A percentile compares a stretch with the other conserved stretches of the same genome.
phyloP scores from a whole-genome alignment of 2,888 invertebrate genomes.

The Ferrisia virgata region DNA sequence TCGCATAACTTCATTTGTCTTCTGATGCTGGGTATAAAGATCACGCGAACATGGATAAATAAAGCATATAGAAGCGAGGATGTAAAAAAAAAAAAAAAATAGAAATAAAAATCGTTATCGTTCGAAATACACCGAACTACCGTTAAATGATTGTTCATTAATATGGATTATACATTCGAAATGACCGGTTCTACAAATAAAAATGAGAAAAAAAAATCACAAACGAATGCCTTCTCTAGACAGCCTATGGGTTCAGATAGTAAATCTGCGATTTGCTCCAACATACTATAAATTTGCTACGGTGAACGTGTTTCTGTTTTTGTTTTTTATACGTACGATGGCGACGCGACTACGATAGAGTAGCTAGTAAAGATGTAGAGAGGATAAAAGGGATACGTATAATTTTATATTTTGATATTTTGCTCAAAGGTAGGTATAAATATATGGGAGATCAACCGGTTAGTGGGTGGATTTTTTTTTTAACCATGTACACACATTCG shows the following conservation, averaged over 20 bases:
- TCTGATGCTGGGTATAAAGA: not conserved
- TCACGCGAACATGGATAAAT: not conserved
- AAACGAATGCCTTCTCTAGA: not conserved
- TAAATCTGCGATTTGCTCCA: not conserved
- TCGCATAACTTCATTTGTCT: conserved; percentile 5
- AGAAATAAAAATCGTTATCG: not conserved
- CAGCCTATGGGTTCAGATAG: not conserved
- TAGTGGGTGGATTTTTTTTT: conserved; percentile 5
- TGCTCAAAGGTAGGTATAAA: not conserved
- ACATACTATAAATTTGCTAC: not conserved
- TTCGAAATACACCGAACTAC: conserved; percentile 5
- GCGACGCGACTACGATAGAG: not conserved
- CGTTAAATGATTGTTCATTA: conserved; percentile 7
- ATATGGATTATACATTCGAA: not conserved
- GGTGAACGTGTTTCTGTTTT: not conserved
- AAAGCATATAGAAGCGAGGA: not conserved
- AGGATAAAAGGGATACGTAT: not conserved
- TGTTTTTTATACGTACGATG: not conserved
- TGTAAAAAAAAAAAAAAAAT: too few relatives aligned
- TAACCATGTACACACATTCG: too few relatives aligned
- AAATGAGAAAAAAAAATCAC: not conserved
- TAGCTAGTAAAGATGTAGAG: not conserved
- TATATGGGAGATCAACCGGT: not conserved
- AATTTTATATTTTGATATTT: not conserved
- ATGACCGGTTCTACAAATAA: not conserved